phyloP scores from a whole-genome alignment of 2,113 vertebrate genomes.

The Hyaena hyaena region DNA sequence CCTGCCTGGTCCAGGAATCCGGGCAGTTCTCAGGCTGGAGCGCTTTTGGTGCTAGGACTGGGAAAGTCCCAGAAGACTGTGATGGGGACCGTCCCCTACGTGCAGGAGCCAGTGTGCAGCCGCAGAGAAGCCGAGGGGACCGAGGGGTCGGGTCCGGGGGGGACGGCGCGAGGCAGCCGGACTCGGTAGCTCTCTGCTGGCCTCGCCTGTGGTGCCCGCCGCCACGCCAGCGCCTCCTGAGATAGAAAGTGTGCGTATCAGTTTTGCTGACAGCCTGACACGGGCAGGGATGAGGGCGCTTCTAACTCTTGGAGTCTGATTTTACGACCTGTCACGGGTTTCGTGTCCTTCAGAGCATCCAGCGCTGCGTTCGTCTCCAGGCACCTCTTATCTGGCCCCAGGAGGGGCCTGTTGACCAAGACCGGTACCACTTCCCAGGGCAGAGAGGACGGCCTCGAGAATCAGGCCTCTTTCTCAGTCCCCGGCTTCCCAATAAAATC shows the following conservation, averaged over 20 bases:
- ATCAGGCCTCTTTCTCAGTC: not conserved
- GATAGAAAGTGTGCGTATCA: rapidly evolving
- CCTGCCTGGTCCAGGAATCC: rapidly evolving
- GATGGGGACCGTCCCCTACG: no score
- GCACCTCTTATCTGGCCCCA: not conserved
- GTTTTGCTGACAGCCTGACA: not conserved
- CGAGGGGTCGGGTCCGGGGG: rapidly evolving
- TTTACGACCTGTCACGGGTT: rapidly evolving
- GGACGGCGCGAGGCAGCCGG: not conserved
- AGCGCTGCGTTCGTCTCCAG: no score
- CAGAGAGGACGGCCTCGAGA: rapidly evolving
- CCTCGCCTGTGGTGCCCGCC: not conserved
- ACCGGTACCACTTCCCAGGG: not conserved
- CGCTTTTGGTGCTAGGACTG: not conserved
- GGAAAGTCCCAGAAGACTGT: not conserved
- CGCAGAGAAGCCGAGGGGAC: no score
- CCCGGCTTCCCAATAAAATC: rapidly evolving
- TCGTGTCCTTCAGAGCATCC: not conserved
- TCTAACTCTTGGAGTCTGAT: not conserved
- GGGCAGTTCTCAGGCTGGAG: rapidly evolving
- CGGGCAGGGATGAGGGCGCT: not conserved
- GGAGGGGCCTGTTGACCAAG: no score
- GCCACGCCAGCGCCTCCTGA: no score
- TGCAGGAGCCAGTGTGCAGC: not conserved
- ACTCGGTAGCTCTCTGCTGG: no score